Base-by-base conservation (phyloP, 2,797 vertebrate genomes). In the Perodicticus potto region DNA sequence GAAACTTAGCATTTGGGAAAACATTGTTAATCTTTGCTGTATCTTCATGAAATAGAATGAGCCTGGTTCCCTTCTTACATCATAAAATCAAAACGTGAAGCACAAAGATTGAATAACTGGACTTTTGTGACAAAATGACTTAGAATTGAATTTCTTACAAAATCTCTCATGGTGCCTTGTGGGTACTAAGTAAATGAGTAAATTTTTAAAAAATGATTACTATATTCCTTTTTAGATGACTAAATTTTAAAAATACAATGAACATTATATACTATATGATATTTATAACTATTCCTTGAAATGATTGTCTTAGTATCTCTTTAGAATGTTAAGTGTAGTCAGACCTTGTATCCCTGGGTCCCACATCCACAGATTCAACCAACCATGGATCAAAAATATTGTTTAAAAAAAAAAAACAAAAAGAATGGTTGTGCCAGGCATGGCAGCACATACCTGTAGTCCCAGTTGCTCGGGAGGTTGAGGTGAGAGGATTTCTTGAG, bases 61-160 rank as follows among this genome's bases (percentile, higher is more conserved):
- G 23, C 87, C 91, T 91, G 34, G 4, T 57, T 63, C 25, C 25
- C 53, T 81, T 88, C n/a, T 94, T 89, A 45, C 14, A 53, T 53
- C 49, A 65, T 43, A 65, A 93, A 93, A 32, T 57, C 72, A 3
- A 14, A 78, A 49, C 25, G 63, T 91, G 37, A 69, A 91, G 29
- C 19, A 49, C 20, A 70, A 55, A 93, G 22, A 87, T 77, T 59
- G 74, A 96, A 78, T 96, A 88, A 37, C 61, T 78, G n/a, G 34
- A 29, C 14, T 82, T 85, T 86, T 29, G 29, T 67, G 55, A 53
- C 32, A 49, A 77, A 72, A 57, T 84, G 17, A 12, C 43, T 65
- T 89, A 63, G 29, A 86, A 65, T 80, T 80, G 11, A 34, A 43
- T 53, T 81, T 87, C 20, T 40, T 67, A 57, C 27, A 45, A 49